Evolutionary conservation across 2,797 vertebrate genomes (phyloP), one percentile per base, ranked within the genome.

Genomic region (Macrochelys suwanniensis): DNA sequence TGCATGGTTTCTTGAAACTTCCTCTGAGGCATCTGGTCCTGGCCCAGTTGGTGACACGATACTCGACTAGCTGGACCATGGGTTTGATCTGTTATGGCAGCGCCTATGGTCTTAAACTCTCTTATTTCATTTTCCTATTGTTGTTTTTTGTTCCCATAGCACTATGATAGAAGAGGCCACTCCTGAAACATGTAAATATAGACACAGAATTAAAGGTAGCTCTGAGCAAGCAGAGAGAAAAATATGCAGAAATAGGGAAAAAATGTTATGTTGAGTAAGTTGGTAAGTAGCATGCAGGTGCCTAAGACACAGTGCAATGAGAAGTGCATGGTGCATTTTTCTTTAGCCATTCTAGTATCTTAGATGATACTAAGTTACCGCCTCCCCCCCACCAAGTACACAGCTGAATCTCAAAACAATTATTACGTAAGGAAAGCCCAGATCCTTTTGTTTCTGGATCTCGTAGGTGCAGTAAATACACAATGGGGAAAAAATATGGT

Each of bases 271-370:
- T 89, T 45, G 53, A 57, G 83, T 10, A 26, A 26, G 50, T 4
- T 92, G 2, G 2, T 47, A 21, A 88, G 7, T 89, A 45, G 50
- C 77, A 42, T 42, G 76, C 16, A 54, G 23, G 5, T 89, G 82
- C 80, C 51, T 79, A 1, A 78, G 21, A 54, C 19, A 81, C 23
- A 15, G 23, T 71, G 54, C 31, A 59, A n/a, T n/a, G 89, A 0
- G 42, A 57, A 80, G 16, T n/a, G 19, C 13, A 16, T 65, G 82
- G 54, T 50, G 45, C 2, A 3, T 83, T 81, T 95, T 88, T 94
- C 79, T 91, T 56, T 89, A 33, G 53, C 85, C 88, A 4, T 82
- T 89, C 82, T 68, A 74, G 5, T 86, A 13, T 91, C 53, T 96
- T 57, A 76, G 86, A 33, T 23, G 47, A 2, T 49, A 25, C n/a